Base-by-base conservation (phyloP, 2,113 vertebrate genomes). In the Apteryx owenii region DNA sequence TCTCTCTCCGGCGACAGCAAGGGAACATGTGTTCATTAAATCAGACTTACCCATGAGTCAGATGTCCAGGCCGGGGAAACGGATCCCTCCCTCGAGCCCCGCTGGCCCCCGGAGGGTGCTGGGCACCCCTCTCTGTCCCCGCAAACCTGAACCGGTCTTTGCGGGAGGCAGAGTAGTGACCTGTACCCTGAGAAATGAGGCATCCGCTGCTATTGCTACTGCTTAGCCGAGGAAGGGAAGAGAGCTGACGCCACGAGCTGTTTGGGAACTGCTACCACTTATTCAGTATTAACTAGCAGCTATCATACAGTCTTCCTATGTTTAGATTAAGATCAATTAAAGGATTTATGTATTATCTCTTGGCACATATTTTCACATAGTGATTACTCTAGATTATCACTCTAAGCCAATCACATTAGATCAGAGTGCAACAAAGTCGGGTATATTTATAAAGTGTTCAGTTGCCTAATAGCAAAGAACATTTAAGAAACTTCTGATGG, bases 201-300 rank as follows among this genome's bases (percentile, higher is more conserved):
- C 33, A 2, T n/a, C 31, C 10, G 20, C 71, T n/a, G 51, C 58
- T 84, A 13, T 1, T 76, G 44, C 58, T 84, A 15, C 2, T 72
- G 38, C 66, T 51, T 14, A 29, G 16, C 75, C 44, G 4, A 15
- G 53, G 78, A 44, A 44, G 22, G 36, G 75, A 71, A 13, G 23
- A 31, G 81, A 50, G 75, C 46, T 61, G 79, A 44, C 77, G 87
- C 77, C 46, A 14, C 44, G 0, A 5, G 33, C 8, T 38, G 29
- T 18, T 5, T 0, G 2, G 60, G 51, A 70, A n/a, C 70, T 23
- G 1, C n/a, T 51, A 14, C 5, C 62, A 9, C 0, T 0, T 23
- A 5, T 26, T 33, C n/a, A 10, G 4, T n/a, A 17, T 72, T 36
- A 54, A 40, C 13, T 53, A 33, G n/a, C 44, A 66, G 71, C 64